Conservation (phyloP, 2,888 invertebrate species). For the Uloborus plumipes region DNA sequence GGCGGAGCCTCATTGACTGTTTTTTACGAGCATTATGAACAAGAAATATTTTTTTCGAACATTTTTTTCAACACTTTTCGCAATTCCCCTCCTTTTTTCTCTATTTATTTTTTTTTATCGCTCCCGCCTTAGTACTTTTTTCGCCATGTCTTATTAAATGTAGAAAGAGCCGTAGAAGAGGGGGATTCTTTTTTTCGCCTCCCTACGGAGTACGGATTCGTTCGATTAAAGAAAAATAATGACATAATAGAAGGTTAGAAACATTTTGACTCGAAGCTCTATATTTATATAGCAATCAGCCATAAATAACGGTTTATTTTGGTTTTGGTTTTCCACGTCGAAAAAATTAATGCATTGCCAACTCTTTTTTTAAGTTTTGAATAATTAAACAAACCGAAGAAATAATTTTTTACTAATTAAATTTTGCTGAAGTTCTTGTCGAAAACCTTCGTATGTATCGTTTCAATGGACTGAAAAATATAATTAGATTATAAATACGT, state of each 20-base stretch:
- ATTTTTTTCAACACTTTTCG: conserved; percentile 50
- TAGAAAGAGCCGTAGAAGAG: conserved; percentile 2
- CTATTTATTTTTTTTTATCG: conserved; percentile 31
- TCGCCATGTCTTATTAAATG: conserved; percentile 17
- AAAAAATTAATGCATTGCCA: too few species aligned
- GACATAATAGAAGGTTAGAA: conserved; percentile 18
- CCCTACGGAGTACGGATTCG: conserved; percentile 19
- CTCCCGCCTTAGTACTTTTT: conserved; percentile 48
- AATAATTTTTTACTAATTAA: too few species aligned
- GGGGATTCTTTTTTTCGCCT: conserved; percentile 7
- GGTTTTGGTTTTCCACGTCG: too few species aligned
- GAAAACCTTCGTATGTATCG: too few species aligned
- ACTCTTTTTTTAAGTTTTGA: too few species aligned
- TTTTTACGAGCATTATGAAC: conserved; percentile 40
- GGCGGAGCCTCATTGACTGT: conserved; percentile 29
- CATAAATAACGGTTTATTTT: too few species aligned
- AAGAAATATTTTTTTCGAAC: conserved; percentile 24
- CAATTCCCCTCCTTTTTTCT: conserved; percentile 5
- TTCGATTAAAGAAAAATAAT: conserved; percentile 13
- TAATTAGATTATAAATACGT: too few species aligned
- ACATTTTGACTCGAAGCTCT: too few species aligned
- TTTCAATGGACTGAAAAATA: too few species aligned
- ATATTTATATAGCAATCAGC: too few species aligned
- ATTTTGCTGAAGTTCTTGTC: too few species aligned
- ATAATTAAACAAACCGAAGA: too few species aligned